phyloP scores from a whole-genome alignment of 2,113 vertebrate genomes.

The Campylomormyrus numenius region DNA sequence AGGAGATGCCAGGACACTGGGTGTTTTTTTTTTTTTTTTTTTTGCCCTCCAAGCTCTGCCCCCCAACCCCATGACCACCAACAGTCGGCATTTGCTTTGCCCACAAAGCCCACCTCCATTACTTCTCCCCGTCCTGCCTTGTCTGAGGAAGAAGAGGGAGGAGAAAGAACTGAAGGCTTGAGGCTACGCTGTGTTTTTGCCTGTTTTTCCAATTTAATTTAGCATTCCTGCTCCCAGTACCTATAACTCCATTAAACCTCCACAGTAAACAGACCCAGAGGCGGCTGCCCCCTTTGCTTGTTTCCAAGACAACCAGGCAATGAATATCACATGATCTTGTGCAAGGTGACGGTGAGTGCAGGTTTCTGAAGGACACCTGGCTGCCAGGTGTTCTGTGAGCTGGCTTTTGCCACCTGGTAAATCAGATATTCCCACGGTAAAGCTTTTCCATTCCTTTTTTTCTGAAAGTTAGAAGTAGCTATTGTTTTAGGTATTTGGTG shows the following conservation, averaged over 20 bases:
- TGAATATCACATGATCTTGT: neutral
- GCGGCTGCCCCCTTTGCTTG: neutral
- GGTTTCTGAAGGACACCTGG: neutral
- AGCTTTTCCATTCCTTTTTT: neutral
- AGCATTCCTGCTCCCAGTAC: neutral
- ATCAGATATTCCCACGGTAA: neutral
- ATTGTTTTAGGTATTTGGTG: neutral
- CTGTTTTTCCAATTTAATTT: neutral
- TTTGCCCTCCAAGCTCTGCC: neutral
- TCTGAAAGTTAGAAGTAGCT: neutral
- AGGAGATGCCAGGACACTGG: neutral
- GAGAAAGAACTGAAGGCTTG: neutral
- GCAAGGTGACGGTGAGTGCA: neutral
- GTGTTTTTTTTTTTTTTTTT: neutral
- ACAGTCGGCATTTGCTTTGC: neutral
- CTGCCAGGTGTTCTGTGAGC: neutral
- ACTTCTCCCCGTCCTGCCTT: neutral
- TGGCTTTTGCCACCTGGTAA: neutral
- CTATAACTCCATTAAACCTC: neutral
- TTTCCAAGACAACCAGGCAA: neutral
- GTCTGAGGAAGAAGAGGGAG: constrained; percentile 5
- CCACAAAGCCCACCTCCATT: neutral
- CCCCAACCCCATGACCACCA: neutral
- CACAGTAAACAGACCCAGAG: neutral
- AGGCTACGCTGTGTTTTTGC: neutral